Conservation (phyloP, 2,888 invertebrate species). For the Dasypolia templi region DNA sequence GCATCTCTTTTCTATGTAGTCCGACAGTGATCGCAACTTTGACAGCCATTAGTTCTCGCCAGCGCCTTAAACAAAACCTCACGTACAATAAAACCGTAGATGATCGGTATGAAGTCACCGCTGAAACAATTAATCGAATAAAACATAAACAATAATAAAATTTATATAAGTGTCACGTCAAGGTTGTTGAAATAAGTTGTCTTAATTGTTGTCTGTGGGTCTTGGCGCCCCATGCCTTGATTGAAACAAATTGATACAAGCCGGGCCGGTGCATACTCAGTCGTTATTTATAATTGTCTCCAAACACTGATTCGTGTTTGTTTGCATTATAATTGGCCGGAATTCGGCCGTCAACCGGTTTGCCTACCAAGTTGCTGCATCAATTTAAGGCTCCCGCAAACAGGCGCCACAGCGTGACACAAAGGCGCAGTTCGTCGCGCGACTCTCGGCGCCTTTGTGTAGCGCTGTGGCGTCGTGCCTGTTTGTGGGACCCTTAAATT, state of each 20-base stretch:
- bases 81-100: slow-evolving; percentile 23
- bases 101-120: slow-evolving; percentile 49
- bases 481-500: no score
- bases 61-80: neutral
- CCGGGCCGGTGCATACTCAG: slow-evolving; percentile 32
- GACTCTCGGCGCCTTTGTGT: no score
- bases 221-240: slow-evolving; percentile 49
- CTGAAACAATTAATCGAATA: slow-evolving; percentile 53
- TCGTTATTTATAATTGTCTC: slow-evolving; percentile 63
- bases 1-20: neutral
- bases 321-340: slow-evolving; percentile 39
- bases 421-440: no score
- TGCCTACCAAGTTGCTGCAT: slow-evolving; percentile 1
- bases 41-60: neutral
- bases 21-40: no score
- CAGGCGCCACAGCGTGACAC: no score
- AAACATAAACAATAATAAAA: slow-evolving; percentile 42
- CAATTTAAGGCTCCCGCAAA: no score
- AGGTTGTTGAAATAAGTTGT: slow-evolving; percentile 49
- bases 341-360: slow-evolving; percentile 11
- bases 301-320: slow-evolving; percentile 59
- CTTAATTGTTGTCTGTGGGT: slow-evolving; percentile 52
- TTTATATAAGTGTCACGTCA: slow-evolving; percentile 56
- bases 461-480: no score
- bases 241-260: slow-evolving; percentile 57